Evolutionary conservation across 2,113 vertebrate genomes (phyloP).

Genomic region (Dolichotis patagonum): DNA sequence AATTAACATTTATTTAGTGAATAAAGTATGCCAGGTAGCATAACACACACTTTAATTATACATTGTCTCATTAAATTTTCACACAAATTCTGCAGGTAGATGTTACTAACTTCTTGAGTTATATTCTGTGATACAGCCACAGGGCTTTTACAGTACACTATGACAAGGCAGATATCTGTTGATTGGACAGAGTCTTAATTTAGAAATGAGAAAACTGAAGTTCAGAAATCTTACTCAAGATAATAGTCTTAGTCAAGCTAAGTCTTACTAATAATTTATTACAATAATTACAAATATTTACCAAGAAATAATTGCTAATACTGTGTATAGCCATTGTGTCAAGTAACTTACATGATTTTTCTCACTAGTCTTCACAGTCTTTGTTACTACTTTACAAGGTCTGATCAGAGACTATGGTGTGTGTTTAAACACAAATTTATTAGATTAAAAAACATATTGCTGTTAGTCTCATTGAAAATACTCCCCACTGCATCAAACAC

Average conservation of each 20-base stretch:
- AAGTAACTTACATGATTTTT: background rate
- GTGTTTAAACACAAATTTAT: background rate
- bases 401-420: background rate
- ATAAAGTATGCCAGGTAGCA: background rate
- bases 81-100: slow-evolving; percentile 32
- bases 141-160: background rate
- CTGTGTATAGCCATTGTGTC: background rate
- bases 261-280: background rate
- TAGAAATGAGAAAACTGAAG: slow-evolving; percentile 22
- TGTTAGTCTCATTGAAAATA: background rate
- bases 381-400: background rate
- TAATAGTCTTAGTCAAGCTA: background rate
- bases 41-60: slow-evolving; percentile 54
- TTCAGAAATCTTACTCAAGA: background rate
- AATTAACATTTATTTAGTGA: slow-evolving; percentile 52
- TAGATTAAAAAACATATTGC: background rate
- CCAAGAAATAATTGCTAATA: background rate
- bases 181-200: slow-evolving; percentile 21
- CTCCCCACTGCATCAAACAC: background rate
- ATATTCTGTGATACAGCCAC: background rate
- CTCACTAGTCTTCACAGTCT: background rate
- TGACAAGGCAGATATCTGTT: background rate
- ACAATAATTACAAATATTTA: slow-evolving; percentile 14
- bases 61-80: slow-evolving; percentile 57
- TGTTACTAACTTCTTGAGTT: slow-evolving; percentile 14